phyloP scores from a whole-genome alignment of 1,140 invertebrate species.

The Apocrypta bakeri region DNA sequence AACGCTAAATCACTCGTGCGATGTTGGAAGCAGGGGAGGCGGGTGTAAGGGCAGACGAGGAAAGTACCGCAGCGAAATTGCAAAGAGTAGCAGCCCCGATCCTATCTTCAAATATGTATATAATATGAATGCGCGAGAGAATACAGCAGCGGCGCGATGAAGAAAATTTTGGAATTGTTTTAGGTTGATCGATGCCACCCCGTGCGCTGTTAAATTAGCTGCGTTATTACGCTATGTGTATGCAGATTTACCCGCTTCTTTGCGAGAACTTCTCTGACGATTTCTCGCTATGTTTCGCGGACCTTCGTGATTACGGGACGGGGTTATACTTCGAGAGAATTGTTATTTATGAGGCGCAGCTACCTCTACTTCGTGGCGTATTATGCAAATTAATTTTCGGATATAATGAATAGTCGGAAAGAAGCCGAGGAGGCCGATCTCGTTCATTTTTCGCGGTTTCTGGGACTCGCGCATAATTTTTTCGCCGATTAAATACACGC shows the following conservation, averaged over 20 bases:
- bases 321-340: neutral
- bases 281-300: slow-evolving; percentile 5
- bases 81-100: slow-evolving; percentile 32
- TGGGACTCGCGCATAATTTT: neutral
- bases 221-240: neutral
- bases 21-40: neutral
- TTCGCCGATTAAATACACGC: slow-evolving; percentile 8
- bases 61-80: slow-evolving; percentile 50
- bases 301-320: slow-evolving; percentile 31
- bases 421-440: neutral
- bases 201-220: slow-evolving; percentile 18
- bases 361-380: neutral
- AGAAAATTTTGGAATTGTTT: slow-evolving; percentile 48
- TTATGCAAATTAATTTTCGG: slow-evolving; percentile 54
- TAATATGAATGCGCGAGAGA: slow-evolving; percentile 12
- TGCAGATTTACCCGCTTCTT: slow-evolving; percentile 40
- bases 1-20: slow-evolving; percentile 45
- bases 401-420: slow-evolving; percentile 45
- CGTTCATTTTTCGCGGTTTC: slow-evolving; percentile 7
- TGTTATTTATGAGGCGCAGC: slow-evolving; percentile 53
- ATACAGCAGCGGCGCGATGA: no score
- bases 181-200: slow-evolving; percentile 39
- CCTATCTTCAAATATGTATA: slow-evolving; percentile 44
- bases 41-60: no score
- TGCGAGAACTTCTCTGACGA: neutral